These are phyloP conservation scores for Lagopus muta DNA, from an alignment of 2,113 vertebrate genomes.

Conservation along the genomic window DNA sequence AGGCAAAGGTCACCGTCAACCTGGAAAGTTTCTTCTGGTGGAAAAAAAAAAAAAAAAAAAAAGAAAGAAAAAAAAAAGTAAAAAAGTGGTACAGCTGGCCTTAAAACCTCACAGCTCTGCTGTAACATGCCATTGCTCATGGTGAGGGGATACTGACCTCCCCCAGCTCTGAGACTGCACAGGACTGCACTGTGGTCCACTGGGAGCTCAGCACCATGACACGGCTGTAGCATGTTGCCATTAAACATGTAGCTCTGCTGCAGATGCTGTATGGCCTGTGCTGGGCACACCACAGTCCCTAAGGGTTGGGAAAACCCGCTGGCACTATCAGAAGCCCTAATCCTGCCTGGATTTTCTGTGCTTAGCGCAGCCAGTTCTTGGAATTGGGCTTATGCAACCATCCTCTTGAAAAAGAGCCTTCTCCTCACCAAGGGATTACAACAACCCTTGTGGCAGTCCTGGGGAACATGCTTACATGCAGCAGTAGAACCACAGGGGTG, in stretches of 20 bases:
- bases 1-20: not conserved
- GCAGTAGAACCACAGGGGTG: not conserved
- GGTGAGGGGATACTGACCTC: accelerated
- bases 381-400: not conserved
- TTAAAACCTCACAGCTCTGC: not conserved
- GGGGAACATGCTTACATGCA: accelerated
- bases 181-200: not conserved
- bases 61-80: not conserved
- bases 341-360: not conserved
- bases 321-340: not conserved
- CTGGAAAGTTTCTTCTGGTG: not conserved
- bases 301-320: not conserved
- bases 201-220: accelerated
- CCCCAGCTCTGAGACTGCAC: not conserved
- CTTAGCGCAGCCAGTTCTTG: accelerated
- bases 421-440: not conserved
- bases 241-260: not conserved
- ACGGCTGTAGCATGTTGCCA: accelerated
- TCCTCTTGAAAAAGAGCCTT: not conserved
- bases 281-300: not conserved
- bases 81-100: not conserved
- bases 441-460: not conserved
- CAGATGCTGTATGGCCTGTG: not conserved
- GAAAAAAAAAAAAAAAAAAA: not conserved
- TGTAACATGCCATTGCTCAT: not conserved